Evolutionary conservation across 2,797 vertebrate species (phyloP), one percentile per base, ranked within the genome.

Genomic region (Channa striata): DNA sequence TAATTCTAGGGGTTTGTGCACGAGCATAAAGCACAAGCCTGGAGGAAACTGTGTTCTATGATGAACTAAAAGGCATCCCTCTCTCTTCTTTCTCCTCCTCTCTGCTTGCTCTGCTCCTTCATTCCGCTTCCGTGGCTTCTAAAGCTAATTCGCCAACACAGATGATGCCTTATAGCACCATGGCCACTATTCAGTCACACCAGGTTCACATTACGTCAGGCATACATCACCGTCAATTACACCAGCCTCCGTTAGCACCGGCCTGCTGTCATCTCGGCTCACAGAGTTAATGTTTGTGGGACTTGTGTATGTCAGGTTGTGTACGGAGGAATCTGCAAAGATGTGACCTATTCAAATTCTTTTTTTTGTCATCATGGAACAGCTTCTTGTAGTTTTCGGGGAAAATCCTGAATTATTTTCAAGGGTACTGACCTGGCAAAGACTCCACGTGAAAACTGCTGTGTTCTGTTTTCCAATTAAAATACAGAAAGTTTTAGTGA

Each of bases 401-500:
- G 21, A n/a, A 30, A 30, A 25, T 65, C 37, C 37, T 39, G 19
- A 78, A 64, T 54, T 20, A 39, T 63, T 51, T 62, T 71, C 21
- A 37, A 56, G 70, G 44, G 39, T 59, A 70, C 11, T 61, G 65
- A 81, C 73, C 53, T 66, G 59, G 49, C 52, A 62, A 42, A 59
- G n/a, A 60, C 21, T 6, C 20, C 5, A 25, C 0, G 3, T 25
- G 66, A 53, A 71, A 66, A 59, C 39, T 43, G 58, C 52, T 63
- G 52, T 60, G 11, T 30, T 78, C 72, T 34, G 42, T 56, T 63
- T 68, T 72, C 69, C 75, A 37, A 80, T 87, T 70, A 75, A 76
- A 85, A 85, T 62, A 43, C 48, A 52, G 50, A 50, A 50, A 62
- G 64, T 70, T 61, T 68, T 74, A 66, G 43, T 87, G 72, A 90